phyloP scores from a whole-genome alignment of 92 coral and sea anemone genomes.

The Paramuricea clavata region DNA sequence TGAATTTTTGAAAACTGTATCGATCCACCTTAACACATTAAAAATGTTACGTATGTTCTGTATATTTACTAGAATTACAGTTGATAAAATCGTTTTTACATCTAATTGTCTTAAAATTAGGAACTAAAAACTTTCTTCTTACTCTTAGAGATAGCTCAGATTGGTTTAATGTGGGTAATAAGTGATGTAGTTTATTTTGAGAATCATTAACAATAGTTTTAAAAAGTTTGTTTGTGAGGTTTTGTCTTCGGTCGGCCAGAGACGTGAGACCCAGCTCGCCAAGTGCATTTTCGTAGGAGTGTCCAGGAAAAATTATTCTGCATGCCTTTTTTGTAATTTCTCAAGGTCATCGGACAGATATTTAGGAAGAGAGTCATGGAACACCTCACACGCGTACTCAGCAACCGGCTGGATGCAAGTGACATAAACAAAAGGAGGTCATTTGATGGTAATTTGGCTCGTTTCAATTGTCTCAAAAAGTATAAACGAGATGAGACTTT shows the following conservation, averaged over 20 bases:
- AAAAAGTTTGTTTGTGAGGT: constrained; percentile 13
- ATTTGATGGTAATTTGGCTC: constrained; percentile 36
- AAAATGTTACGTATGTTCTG: no score
- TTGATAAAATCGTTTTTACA: not conserved
- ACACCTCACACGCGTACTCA: not conserved
- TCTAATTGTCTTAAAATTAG: not conserved
- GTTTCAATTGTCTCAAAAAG: constrained; percentile 53
- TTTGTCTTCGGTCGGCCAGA: not conserved
- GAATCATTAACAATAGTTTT: constrained; percentile 11
- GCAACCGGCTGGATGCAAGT: not conserved
- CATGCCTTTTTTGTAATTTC: not conserved
- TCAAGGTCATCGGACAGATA: not conserved
- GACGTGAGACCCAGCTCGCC: not conserved
- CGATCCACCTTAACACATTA: no score
- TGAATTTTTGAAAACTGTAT: no score
- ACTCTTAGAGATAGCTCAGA: not conserved
- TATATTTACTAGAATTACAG: not conserved
- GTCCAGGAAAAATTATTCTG: not conserved
- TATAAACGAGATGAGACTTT: constrained; percentile 40
- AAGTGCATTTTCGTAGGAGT: not conserved
- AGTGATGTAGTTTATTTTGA: constrained; percentile 15
- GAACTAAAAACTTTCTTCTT: not conserved
- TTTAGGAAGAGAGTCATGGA: not conserved
- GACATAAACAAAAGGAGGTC: constrained; percentile 38
- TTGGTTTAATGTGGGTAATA: not conserved